Conservation (phyloP, 2,797 vertebrate genomes). For the Clarias pachynema region DNA sequence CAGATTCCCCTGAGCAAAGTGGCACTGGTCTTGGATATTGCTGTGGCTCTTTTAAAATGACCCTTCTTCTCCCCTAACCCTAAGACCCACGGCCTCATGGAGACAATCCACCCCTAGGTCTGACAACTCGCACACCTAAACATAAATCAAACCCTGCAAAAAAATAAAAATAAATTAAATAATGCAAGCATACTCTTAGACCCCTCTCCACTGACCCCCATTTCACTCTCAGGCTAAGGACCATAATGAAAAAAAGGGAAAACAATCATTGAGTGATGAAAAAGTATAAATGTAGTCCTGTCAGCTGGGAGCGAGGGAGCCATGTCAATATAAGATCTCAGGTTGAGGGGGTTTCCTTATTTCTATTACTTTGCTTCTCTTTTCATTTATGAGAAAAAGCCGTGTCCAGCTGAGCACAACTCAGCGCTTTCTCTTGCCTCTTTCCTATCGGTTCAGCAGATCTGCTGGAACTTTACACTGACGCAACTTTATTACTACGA, state of each 20-base stretch:
- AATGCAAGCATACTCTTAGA: constrained; percentile 33
- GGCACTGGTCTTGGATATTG: constrained; percentile 34
- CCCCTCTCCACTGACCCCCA: constrained; percentile 39
- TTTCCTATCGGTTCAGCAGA: constrained; percentile 31
- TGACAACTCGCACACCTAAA: constrained; percentile 23
- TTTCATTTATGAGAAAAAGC: constrained; percentile 36
- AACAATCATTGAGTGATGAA: constrained; percentile 45
- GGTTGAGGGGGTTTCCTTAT: constrained; percentile 58
- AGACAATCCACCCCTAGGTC: constrained; percentile 42
- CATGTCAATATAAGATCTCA: constrained; percentile 58
- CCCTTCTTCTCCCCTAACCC: constrained; percentile 49
- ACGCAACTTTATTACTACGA: constrained; percentile 45
- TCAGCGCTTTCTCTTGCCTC: constrained; percentile 22
- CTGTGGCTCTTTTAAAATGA: constrained; percentile 60
- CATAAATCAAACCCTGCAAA: constrained; percentile 25
- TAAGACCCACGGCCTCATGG: constrained; percentile 52
- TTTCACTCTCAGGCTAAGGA: constrained; percentile 51
- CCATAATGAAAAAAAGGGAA: constrained; percentile 54
- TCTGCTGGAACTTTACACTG: constrained; percentile 33
- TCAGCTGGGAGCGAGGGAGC: constrained; percentile 43
- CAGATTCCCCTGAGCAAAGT: constrained; percentile 53
- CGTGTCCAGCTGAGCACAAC: constrained; percentile 33
- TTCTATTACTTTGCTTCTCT: constrained; percentile 39
- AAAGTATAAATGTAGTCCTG: constrained; percentile 27
- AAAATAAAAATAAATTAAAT: neutral